Percentiles rank a stretch among this genome's conserved stretches.
Evolutionary conservation across 2,888 invertebrate species (phyloP).

Genomic region (Trachelus iudaicus): DNA sequence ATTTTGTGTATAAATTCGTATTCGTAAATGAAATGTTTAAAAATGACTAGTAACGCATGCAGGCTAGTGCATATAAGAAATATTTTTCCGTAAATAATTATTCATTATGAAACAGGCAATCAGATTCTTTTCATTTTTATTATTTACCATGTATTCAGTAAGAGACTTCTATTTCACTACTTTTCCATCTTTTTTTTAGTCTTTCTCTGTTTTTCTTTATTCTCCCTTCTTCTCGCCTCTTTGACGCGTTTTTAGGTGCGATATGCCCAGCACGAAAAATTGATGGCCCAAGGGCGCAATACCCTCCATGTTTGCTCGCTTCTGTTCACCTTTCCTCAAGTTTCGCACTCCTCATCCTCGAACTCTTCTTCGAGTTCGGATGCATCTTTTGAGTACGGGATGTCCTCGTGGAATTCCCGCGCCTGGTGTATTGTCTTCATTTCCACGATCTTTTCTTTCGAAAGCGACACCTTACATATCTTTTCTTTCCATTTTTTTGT

Average conservation of each 20-base stretch:
- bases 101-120: too few species aligned
- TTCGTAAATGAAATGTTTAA: too few species aligned
- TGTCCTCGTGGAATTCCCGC: background rate
- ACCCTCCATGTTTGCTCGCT: background rate
- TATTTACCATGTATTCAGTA: background rate
- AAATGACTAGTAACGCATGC: too few species aligned
- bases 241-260: background rate
- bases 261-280: background rate
- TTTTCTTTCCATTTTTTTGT: background rate
- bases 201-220: background rate
- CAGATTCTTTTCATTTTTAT: background rate
- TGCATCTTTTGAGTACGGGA: background rate
- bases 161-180: background rate
- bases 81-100: too few species aligned
- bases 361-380: background rate
- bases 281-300: background rate
- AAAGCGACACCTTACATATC: background rate
- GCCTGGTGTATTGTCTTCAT: background rate
- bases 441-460: background rate
- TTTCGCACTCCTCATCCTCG: background rate
- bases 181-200: background rate
- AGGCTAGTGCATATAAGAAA: too few species aligned
- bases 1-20: too few species aligned
- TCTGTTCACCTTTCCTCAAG: background rate
- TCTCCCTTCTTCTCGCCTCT: background rate